A percentile compares a stretch with the other conserved stretches of the same genome.
Conservation (phyloP, 2,888 invertebrate genomes). For the Rotaria macrura region DNA sequence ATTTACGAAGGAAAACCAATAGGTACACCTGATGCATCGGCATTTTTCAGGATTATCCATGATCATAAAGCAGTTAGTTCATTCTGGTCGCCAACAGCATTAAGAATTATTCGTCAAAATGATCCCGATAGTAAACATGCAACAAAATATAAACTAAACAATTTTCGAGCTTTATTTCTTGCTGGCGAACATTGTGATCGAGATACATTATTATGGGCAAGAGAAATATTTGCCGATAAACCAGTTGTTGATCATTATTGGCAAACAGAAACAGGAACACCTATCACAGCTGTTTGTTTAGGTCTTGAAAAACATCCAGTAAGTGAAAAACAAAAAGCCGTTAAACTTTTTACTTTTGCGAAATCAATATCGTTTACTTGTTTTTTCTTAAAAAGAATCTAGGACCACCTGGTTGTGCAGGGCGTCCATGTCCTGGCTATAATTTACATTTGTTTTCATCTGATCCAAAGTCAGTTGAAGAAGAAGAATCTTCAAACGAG, state of each 20-base stretch:
- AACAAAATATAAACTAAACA: conserved; percentile 37
- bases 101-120: conserved; percentile 70
- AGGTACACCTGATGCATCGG: conserved; percentile 78
- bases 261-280: conserved; percentile 88
- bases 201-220: conserved; percentile 71
- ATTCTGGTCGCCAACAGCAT: conserved; percentile 80
- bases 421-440: conserved; percentile 9
- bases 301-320: conserved; percentile 55
- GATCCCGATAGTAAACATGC: conserved; percentile 40
- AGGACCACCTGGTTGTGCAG: conserved; percentile 8
- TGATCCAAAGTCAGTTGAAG: conserved; percentile 61
- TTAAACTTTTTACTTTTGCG: too few species aligned
- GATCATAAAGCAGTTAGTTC: conserved; percentile 73
- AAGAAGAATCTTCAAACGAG: conserved; percentile 62
- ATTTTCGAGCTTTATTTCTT: conserved; percentile 57
- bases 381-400: conserved; percentile 53
- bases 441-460: conserved; percentile 36
- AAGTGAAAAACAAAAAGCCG: conserved; percentile 38
- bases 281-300: conserved; percentile 71
- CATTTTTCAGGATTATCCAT: conserved; percentile 76
- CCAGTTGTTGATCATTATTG: conserved; percentile 86
- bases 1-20: conserved; percentile 81
- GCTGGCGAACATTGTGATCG: conserved; percentile 87
- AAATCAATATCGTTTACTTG: too few species aligned
- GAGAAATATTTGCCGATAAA: conserved; percentile 58